A percentile compares a stretch with the other conserved stretches of the same genome.
Conservation (phyloP, 1,140 invertebrate species). For the Mylabris phalerata region DNA sequence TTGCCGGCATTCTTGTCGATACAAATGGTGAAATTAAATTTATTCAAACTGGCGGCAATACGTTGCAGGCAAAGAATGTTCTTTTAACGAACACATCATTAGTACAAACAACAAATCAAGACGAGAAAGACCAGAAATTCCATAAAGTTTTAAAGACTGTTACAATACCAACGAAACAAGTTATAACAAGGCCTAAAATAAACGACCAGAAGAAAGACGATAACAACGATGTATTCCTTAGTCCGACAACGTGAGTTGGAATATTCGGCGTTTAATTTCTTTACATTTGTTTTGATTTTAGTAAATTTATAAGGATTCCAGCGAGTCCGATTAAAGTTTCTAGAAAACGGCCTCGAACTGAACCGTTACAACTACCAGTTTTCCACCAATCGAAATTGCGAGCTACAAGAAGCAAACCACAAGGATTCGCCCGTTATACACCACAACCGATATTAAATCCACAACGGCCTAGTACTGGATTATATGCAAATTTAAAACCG, state of each 20-base stretch:
- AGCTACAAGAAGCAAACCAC: slow-evolving; percentile 45
- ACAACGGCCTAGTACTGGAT: slow-evolving; percentile 73
- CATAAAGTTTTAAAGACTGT: slow-evolving; percentile 35
- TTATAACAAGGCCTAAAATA: slow-evolving; percentile 39
- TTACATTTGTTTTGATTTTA: not conserved
- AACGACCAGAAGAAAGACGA: slow-evolving; percentile 48
- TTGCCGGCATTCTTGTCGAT: slow-evolving; percentile 56
- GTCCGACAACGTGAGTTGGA: slow-evolving; percentile 53
- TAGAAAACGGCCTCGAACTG: slow-evolving; percentile 57
- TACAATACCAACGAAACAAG: slow-evolving; percentile 26
- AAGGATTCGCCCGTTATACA: slow-evolving; percentile 65
- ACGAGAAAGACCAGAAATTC: slow-evolving; percentile 31
- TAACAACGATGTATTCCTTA: slow-evolving; percentile 67
- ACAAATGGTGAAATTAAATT: slow-evolving; percentile 59
- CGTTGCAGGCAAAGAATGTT: slow-evolving; percentile 44
- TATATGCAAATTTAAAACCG: slow-evolving; percentile 51
- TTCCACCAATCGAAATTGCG: slow-evolving; percentile 49
- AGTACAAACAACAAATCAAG: slow-evolving; percentile 31
- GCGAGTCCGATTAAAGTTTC: slow-evolving; percentile 55
- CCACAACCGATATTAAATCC: slow-evolving; percentile 90
- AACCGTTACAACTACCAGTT: slow-evolving; percentile 50
- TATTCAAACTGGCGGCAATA: slow-evolving; percentile 45
- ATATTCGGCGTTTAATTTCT: not conserved
- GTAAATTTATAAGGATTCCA: slow-evolving; percentile 47
- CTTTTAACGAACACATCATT: slow-evolving; percentile 46